A percentile compares a stretch with the other conserved stretches of the same genome.
These are phyloP conservation scores for Liolophura sinensis DNA, from an alignment of 1,140 invertebrate genomes.

Conservation along the genomic window DNA sequence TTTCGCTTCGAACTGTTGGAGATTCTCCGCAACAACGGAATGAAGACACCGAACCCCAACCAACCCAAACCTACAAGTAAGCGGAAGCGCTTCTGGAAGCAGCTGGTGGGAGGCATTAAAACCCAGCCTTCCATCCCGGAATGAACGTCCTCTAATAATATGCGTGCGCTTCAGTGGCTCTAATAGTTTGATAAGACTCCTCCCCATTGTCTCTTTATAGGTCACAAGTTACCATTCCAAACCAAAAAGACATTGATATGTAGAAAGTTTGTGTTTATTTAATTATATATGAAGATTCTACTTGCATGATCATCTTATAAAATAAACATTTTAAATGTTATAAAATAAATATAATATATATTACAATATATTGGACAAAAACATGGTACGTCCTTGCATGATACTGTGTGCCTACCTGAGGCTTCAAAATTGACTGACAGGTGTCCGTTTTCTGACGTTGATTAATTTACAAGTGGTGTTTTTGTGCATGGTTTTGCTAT, in stretches of 20 bases:
- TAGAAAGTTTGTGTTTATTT: neutral
- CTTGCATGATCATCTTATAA: too few relatives aligned
- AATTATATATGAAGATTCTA: neutral
- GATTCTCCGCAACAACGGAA: conserved; percentile 70
- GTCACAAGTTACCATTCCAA: neutral
- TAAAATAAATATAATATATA: too few relatives aligned
- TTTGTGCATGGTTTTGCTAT: too few relatives aligned
- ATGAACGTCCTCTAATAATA: neutral
- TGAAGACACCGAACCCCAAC: conserved; percentile 54
- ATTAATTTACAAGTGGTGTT: too few relatives aligned
- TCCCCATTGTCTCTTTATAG: neutral
- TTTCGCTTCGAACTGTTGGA: conserved; percentile 82
- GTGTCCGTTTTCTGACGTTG: too few relatives aligned
- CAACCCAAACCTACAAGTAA: conserved; percentile 53
- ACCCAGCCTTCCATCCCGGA: neutral
- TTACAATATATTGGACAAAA: too few relatives aligned
- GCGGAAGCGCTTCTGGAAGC: conserved; percentile 47
- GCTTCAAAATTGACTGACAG: too few relatives aligned
- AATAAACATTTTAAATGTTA: too few relatives aligned
- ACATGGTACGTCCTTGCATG: too few relatives aligned
- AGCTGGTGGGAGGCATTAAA: conserved; percentile 27
- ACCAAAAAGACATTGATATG: neutral
- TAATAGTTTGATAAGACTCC: neutral
- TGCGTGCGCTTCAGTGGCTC: neutral
- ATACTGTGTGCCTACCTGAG: too few relatives aligned